Base-by-base conservation (phyloP, 1,140 invertebrate species). In the Macrobrachium nipponense region DNA sequence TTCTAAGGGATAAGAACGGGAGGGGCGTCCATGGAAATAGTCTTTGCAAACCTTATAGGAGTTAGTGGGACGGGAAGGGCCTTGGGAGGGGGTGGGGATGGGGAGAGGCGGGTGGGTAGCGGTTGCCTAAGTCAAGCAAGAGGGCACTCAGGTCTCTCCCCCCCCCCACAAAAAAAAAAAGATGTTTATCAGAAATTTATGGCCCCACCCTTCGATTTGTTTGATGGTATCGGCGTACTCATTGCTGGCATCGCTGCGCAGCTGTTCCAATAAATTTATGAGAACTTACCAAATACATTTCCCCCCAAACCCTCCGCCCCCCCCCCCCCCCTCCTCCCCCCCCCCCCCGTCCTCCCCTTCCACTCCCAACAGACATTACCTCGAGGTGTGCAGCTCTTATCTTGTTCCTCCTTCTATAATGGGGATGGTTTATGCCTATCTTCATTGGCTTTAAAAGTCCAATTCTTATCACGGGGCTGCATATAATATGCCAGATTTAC, bases 121-220 rank as follows among this genome's bases (percentile, higher is more conserved):
- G n/a, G n/a, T n/a, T n/a, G n/a, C n/a, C n/a, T n/a, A 23, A 20
- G 51, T 17, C 15, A 36, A 36, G 70, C 14, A 73, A 36, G 23
- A 72, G 15, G 43, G 51, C 51, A 51, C 51, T 51, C 51, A 51
- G 51, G 17, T 10, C 62, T 17, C 14, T 17, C 62, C 27, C 20
- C 11, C 68, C 66, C 59, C 36, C 59, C 61, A 23, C n/a, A n/a
- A n/a, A n/a, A n/a, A n/a, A n/a, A n/a, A n/a, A 6, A n/a, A 23
- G 68, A n/a, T 76, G 73, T 5, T 17, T 80, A 80, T 80, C 77
- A 62, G 61, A 44, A 62, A 80, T 80, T 80, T 80, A 80, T 80
- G 61, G 23, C 44, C 27, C 14, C 15, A 23, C 64, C n/a, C 18
- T 20, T 36, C 77, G 77, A 80, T 80, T 62, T 64, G 61, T 80